Evolutionary conservation across 2,113 vertebrate species (phyloP).

Genomic region (Otus sunia): DNA sequence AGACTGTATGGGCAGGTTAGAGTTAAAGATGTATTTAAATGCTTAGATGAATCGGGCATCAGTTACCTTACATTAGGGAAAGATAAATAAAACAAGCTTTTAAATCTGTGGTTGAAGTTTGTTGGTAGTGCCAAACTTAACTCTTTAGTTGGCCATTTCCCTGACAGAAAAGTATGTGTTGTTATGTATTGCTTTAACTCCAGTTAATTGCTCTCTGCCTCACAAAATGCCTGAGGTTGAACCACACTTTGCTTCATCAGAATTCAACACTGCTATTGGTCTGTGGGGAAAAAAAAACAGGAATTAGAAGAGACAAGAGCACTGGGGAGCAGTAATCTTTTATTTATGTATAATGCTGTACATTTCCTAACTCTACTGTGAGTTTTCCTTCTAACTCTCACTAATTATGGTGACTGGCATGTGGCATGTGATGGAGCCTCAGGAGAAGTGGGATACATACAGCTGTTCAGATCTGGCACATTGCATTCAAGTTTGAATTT

Average conservation of each 20-base stretch:
- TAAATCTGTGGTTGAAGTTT: not conserved
- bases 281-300: constrained; percentile 27
- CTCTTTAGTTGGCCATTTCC: not conserved
- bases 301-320: constrained; percentile 55
- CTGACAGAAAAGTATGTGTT: not conserved
- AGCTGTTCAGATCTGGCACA: constrained; percentile 28
- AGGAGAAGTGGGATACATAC: constrained; percentile 22
- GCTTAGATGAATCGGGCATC: not conserved
- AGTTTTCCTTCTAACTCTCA: not conserved
- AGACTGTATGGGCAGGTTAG: not conserved
- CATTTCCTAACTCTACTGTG: constrained; percentile 18
- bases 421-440: constrained; percentile 38
- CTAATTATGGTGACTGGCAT: constrained; percentile 51
- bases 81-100: not conserved
- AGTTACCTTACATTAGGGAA: not conserved
- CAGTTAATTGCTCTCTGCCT: constrained; percentile 52
- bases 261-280: constrained; percentile 43
- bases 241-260: constrained; percentile 42
- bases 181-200: not conserved
- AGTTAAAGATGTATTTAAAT: not conserved
- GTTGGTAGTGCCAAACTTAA: not conserved
- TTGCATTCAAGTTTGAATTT: not conserved
- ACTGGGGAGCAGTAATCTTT: constrained; percentile 52
- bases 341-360: constrained; percentile 61
- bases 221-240: constrained; percentile 49